Base-by-base conservation (phyloP, 1,140 invertebrate genomes). In the Pentalonia nigronervosa region DNA sequence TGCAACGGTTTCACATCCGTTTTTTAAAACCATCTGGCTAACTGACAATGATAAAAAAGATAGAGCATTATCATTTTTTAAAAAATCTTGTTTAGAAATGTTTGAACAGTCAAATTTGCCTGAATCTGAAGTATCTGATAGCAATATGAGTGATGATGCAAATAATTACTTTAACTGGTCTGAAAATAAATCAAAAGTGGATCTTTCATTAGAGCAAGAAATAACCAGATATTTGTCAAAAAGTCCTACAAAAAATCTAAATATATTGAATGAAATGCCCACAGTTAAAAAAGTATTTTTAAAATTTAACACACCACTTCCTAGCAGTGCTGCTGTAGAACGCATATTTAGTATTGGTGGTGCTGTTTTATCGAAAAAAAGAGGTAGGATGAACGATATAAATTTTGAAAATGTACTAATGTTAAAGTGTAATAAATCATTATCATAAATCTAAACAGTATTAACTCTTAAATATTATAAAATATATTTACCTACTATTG, bases 181-280 rank as follows among this genome's bases (percentile, higher is more conserved):
- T 47, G 25, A 47, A 45, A 86, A 86, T 47, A 86, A 86, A 86
- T 30, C 83, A 86, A 86, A 47, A 47, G 0, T 86, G 14, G 83
- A 86, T 86, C 83, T 86, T 86, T 86, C 83, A 36, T 86, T 86
- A 86, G 83, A 86, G 11, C 9, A 86, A 86, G 36, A 86, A 86
- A 86, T 86, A 45, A 45, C 41, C 20, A 86, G 25, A 3, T 47
- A 1, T 86, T 86, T 86, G 41, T 86, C 83, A 17, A 86, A 86
- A 86, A 86, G 41, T 86, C 83, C 83, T 86, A 86, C 41, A 86
- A 86, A 86, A 86, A 86, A 47, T 86, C 41, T 86, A 47, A 86
- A 47, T 47, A 81, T 86, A 45, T 86, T 86, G 17, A 86, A 86
- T 30, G 41, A 86, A 86, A 86, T 86, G 25, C 83, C 83, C 25